Evolutionary conservation across 2,888 invertebrate species (phyloP).

Genomic region (Zhuqinia jingwanae): DNA sequence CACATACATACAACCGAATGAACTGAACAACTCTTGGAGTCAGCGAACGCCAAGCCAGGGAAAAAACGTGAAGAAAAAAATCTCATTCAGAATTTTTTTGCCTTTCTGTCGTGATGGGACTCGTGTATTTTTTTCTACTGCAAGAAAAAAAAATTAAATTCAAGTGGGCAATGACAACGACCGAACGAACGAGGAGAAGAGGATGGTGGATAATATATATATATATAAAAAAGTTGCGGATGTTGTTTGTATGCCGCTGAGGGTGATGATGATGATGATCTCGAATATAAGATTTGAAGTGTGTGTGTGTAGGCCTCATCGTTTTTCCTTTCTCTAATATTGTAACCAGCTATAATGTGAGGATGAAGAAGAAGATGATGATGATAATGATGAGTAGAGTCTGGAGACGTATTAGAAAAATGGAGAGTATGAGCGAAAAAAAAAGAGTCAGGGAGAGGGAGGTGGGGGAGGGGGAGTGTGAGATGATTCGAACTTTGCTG

Average conservation of each 20-base stretch:
- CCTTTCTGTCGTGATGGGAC: not conserved
- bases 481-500: no score
- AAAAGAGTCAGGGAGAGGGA: not conserved
- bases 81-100: slow-evolving; percentile 24
- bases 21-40: not conserved
- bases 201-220: slow-evolving; percentile 6
- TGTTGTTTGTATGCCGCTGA: slow-evolving; percentile 31
- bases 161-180: slow-evolving; percentile 45
- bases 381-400: slow-evolving; percentile 63
- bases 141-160: no score
- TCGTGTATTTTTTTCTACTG: not conserved
- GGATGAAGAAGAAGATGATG: not conserved
- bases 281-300: slow-evolving; percentile 63
- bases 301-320: slow-evolving; percentile 9
- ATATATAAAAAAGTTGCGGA: slow-evolving; percentile 63
- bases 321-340: not conserved
- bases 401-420: slow-evolving; percentile 45
- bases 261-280: slow-evolving; percentile 58
- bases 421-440: not conserved
- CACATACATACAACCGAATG: slow-evolving; percentile 17
- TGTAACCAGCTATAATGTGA: no score
- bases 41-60: not conserved
- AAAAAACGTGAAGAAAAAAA: slow-evolving; percentile 15
- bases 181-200: slow-evolving; percentile 10
- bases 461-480: no score